phyloP scores from a whole-genome alignment of 2,888 invertebrate species.

The Mythimna loreyi region DNA sequence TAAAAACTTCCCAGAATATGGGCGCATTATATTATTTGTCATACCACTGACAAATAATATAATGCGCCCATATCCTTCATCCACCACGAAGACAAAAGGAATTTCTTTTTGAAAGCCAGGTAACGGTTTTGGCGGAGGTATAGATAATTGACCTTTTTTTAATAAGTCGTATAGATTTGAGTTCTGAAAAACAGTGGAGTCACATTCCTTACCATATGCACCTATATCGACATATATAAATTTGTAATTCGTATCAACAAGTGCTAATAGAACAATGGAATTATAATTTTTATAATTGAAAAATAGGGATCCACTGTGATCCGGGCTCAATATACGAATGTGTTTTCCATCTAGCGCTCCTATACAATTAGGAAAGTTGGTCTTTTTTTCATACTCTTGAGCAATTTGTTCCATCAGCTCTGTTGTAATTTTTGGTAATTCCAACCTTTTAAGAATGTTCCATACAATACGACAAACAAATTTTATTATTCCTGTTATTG shows the following conservation, averaged over 20 bases:
- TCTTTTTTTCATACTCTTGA: conserved; percentile 21
- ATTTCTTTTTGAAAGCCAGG: no score
- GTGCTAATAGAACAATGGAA: conserved; percentile 1
- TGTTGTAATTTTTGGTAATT: conserved; percentile 17
- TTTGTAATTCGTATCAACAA: conserved; percentile 6
- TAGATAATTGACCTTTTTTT: no score
- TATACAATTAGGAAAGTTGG: background rate
- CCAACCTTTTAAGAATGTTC: conserved; percentile 21
- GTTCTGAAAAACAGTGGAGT: conserved; percentile 20
- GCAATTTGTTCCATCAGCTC: conserved; percentile 23
- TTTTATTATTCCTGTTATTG: conserved; percentile 24
- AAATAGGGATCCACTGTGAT: conserved; percentile 21
- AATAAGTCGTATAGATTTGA: conserved; percentile 1
- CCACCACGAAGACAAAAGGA: no score
- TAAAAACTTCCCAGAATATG: conserved; percentile 35
- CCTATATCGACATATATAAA: conserved; percentile 18
- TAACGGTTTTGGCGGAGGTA: no score
- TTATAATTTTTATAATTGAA: conserved; percentile 6
- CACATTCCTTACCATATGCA: conserved; percentile 7
- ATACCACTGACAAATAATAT: no score
- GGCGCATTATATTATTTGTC: conserved; percentile 27
- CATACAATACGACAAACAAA: conserved; percentile 27
- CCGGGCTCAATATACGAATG: conserved; percentile 1
- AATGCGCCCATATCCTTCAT: no score
- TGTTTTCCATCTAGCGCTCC: conserved; percentile 11